Evolutionary conservation across 2,888 invertebrate genomes (phyloP).

Genomic region (Alcis repandata): DNA sequence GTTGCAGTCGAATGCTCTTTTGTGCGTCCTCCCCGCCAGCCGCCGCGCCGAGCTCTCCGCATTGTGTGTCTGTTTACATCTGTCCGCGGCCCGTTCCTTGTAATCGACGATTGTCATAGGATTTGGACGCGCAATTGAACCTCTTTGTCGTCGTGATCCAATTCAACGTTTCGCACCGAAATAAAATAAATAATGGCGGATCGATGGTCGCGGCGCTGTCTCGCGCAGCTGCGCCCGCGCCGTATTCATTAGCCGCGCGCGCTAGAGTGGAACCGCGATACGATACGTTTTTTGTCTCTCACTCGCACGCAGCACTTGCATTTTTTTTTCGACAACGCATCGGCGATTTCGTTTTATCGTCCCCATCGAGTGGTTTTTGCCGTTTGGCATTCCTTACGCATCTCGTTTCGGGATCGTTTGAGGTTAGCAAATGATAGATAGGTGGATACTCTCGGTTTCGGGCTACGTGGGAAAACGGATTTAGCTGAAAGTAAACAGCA

Average conservation of each 20-base stretch:
- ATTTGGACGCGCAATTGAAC: constrained; percentile 85
- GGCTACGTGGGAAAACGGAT: constrained; percentile 55
- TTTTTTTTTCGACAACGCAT: constrained; percentile 83
- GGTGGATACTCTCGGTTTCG: constrained; percentile 50
- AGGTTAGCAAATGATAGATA: constrained; percentile 56
- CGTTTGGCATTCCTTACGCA: constrained; percentile 81
- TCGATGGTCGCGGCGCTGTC: constrained; percentile 60
- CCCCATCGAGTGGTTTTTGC: constrained; percentile 83
- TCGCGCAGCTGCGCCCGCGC: constrained; percentile 80
- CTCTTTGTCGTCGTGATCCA: constrained; percentile 83
- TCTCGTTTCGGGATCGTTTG: constrained; percentile 76
- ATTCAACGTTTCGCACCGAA: constrained; percentile 83
- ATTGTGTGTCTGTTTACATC: constrained; percentile 82
- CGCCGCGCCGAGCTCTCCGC: constrained; percentile 58
- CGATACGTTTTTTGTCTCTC: constrained; percentile 84
- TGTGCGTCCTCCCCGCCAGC: constrained; percentile 53
- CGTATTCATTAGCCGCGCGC: constrained; percentile 80
- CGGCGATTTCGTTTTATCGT: constrained; percentile 85
- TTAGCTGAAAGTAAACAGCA: constrained; percentile 22
- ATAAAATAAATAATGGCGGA: constrained; percentile 85
- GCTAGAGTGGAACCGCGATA: constrained; percentile 84
- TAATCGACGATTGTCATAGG: constrained; percentile 80
- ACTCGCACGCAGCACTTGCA: constrained; percentile 81
- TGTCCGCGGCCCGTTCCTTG: constrained; percentile 74
- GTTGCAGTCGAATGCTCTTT: constrained; percentile 44